Percentiles rank a stretch among this genome's conserved stretches.
Evolutionary conservation across 2,888 invertebrate species (phyloP).

Genomic region (Blomia tropicalis): DNA sequence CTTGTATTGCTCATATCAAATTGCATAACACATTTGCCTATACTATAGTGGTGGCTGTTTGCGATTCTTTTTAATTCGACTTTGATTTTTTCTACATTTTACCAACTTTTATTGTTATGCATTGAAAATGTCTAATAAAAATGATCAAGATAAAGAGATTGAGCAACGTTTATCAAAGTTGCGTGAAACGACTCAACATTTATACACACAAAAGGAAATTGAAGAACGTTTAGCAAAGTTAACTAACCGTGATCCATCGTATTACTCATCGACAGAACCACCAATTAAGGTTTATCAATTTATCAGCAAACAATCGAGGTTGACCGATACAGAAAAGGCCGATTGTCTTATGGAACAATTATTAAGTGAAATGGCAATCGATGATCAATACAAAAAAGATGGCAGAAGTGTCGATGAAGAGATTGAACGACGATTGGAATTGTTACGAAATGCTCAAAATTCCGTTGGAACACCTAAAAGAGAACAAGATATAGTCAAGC

Average conservation of each 20-base stretch:
- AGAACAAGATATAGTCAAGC: neutral
- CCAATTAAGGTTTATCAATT: slow-evolving; percentile 27
- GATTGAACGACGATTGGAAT: slow-evolving; percentile 32
- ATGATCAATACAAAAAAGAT: slow-evolving; percentile 19
- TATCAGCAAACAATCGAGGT: neutral
- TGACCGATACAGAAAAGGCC: slow-evolving; percentile 22
- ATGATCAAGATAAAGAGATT: no score
- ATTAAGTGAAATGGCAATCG: slow-evolving; percentile 29
- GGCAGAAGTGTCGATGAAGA: slow-evolving; percentile 31
- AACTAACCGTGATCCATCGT: slow-evolving; percentile 27
- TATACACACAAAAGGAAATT: slow-evolving; percentile 25
- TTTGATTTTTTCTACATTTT: no score
- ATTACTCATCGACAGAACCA: slow-evolving; percentile 20
- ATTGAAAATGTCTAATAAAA: no score
- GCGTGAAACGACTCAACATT: neutral
- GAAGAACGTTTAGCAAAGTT: slow-evolving; percentile 29
- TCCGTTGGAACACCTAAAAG: neutral
- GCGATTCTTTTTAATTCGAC: no score
- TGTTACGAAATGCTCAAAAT: slow-evolving; percentile 48
- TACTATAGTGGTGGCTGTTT: no score
- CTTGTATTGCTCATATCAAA: no score
- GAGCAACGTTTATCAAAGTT: slow-evolving; percentile 7
- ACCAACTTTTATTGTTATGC: no score
- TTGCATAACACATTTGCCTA: no score
- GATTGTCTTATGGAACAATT: slow-evolving; percentile 26